These are phyloP conservation scores for Podarcis raffonei DNA, from an alignment of 2,113 vertebrate genomes.

Conservation along the genomic window DNA sequence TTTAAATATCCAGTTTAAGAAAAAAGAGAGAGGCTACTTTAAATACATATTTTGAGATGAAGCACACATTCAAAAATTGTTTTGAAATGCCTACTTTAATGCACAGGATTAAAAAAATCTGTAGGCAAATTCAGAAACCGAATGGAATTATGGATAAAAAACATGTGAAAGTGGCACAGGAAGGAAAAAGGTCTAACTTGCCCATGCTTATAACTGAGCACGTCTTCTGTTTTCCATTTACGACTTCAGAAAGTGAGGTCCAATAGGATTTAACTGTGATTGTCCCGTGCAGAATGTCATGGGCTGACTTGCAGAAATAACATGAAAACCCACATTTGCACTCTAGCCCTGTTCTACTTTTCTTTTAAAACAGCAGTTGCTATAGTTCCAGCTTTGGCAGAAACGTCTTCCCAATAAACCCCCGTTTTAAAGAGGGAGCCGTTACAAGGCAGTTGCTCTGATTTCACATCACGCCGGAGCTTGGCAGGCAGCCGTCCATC, in stretches of 20 bases:
- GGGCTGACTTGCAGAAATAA: not conserved
- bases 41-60: not conserved
- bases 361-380: slow-evolving; percentile 50
- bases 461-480: slow-evolving; percentile 61
- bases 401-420: slow-evolving; percentile 36
- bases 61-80: not conserved
- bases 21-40: not conserved
- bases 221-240: not conserved
- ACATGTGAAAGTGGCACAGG: not conserved
- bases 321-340: not conserved
- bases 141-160: not conserved
- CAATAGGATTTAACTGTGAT: not conserved
- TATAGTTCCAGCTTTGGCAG: slow-evolving; percentile 65
- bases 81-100: not conserved
- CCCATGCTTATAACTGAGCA: not conserved
- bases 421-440: slow-evolving; percentile 28
- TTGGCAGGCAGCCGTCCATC: slow-evolving; percentile 43
- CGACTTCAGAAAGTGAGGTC: not conserved
- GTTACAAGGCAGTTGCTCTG: slow-evolving; percentile 66
- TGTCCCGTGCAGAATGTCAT: not conserved
- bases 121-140: not conserved
- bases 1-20: not conserved
- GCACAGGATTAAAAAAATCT: not conserved
- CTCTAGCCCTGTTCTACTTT: not conserved
- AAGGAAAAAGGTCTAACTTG: not conserved